phyloP scores from a whole-genome alignment of 2,113 vertebrate species.

The Gallinago jamesoni region DNA sequence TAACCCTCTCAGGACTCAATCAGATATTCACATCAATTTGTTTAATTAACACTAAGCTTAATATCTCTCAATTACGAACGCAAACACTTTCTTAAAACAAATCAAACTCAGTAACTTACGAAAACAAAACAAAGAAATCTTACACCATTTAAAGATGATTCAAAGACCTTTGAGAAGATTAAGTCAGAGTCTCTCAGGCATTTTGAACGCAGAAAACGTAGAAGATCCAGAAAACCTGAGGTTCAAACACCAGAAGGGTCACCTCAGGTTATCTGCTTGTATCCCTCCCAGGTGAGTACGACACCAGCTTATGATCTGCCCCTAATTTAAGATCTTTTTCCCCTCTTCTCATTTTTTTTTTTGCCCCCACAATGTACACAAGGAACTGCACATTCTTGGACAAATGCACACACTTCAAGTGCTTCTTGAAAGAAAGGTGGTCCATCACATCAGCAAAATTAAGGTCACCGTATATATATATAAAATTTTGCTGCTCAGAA shows the following conservation, averaged over 20 bases:
- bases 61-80: conserved; percentile 50
- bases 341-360: background rate
- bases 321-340: background rate
- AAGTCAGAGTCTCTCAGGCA: background rate
- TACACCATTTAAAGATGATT: background rate
- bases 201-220: background rate
- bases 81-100: conserved; percentile 59
- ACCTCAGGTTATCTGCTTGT: background rate
- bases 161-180: background rate
- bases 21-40: conserved; percentile 57
- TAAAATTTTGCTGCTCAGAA: background rate
- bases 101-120: conserved; percentile 36
- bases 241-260: background rate
- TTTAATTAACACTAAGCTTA: conserved; percentile 64
- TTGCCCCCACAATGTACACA: accelerated
- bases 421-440: background rate
- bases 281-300: background rate
- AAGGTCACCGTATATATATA: background rate
- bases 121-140: conserved; percentile 18
- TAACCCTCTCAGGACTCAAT: conserved; percentile 57
- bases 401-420: background rate
- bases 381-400: background rate
- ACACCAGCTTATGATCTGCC: background rate
- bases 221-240: background rate
- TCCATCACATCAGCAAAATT: background rate